phyloP scores from a whole-genome alignment of 2,113 vertebrate species.

The Eptesicus fuscus region DNA sequence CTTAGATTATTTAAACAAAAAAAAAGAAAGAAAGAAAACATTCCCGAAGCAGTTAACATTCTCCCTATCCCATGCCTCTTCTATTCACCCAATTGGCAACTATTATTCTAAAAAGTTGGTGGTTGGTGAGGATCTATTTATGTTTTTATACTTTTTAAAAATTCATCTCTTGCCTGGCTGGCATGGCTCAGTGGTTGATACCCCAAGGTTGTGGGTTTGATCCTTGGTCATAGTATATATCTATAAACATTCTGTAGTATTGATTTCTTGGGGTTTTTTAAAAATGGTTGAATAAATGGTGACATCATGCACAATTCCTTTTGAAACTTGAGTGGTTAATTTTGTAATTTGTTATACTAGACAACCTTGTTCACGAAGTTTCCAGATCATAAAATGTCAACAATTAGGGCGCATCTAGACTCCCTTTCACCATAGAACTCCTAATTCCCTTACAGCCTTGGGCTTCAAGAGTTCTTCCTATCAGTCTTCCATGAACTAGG shows the following conservation, averaged over 20 bases:
- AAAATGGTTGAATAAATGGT: background rate
- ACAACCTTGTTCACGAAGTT: background rate
- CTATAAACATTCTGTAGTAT: background rate
- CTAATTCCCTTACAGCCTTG: background rate
- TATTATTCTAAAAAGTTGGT: background rate
- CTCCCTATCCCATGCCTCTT: background rate
- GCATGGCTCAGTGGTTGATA: too few relatives aligned
- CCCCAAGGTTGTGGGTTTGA: too few relatives aligned
- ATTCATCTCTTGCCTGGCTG: too few relatives aligned
- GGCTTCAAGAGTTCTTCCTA: background rate
- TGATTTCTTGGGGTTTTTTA: background rate
- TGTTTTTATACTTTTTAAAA: background rate
- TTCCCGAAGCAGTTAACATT: background rate
- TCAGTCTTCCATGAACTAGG: background rate
- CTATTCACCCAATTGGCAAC: background rate
- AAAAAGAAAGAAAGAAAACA: background rate
- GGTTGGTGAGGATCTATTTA: background rate
- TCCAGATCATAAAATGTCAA: slow-evolving; percentile 6
- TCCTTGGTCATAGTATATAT: background rate
- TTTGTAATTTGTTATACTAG: background rate
- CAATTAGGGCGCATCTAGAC: background rate
- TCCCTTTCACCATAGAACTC: background rate
- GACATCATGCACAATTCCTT: background rate
- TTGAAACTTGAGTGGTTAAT: background rate
- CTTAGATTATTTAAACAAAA: background rate